Evolutionary conservation across 1,140 invertebrate genomes (phyloP).

Genomic region (Pygmarrhopalites habei): DNA sequence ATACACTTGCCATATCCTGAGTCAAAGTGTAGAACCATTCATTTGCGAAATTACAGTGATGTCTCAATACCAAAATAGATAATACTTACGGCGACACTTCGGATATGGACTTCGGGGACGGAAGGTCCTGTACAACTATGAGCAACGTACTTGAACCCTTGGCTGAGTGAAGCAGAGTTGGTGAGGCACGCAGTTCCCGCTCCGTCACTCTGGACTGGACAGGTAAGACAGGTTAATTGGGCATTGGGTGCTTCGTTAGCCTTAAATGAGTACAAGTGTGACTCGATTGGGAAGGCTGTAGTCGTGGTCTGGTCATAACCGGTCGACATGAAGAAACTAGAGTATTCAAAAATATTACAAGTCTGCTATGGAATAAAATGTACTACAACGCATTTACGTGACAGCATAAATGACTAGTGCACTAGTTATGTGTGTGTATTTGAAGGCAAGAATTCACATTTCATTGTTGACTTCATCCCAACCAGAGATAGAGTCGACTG

Average conservation of each 20-base stretch:
- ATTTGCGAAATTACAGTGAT: too few species aligned
- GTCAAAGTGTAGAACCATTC: too few species aligned
- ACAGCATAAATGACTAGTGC: too few species aligned
- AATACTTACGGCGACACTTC: constrained; percentile 17
- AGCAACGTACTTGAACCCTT: constrained; percentile 57
- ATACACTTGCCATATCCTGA: too few species aligned
- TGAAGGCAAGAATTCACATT: too few species aligned
- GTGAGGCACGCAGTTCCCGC: constrained; percentile 50
- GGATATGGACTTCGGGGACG: constrained; percentile 48
- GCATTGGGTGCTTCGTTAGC: constrained; percentile 24
- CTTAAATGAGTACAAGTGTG: constrained; percentile 44
- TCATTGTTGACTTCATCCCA: constrained; percentile 62
- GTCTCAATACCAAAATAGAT: too few species aligned
- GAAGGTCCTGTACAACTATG: constrained; percentile 66
- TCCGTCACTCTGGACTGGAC: constrained; percentile 40
- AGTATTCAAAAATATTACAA: too few species aligned
- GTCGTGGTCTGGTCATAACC: constrained; percentile 3
- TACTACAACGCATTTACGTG: too few species aligned
- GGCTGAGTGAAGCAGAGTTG: constrained; percentile 59
- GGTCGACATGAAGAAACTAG: constrained; percentile 45
- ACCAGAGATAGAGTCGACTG: constrained; percentile 67
- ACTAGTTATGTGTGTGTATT: too few species aligned
- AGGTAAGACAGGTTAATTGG: constrained; percentile 41
- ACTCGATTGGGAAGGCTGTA: constrained; percentile 39
- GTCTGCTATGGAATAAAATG: too few species aligned